phyloP scores from a whole-genome alignment of 2,888 invertebrate species.

The Helleia helle region DNA sequence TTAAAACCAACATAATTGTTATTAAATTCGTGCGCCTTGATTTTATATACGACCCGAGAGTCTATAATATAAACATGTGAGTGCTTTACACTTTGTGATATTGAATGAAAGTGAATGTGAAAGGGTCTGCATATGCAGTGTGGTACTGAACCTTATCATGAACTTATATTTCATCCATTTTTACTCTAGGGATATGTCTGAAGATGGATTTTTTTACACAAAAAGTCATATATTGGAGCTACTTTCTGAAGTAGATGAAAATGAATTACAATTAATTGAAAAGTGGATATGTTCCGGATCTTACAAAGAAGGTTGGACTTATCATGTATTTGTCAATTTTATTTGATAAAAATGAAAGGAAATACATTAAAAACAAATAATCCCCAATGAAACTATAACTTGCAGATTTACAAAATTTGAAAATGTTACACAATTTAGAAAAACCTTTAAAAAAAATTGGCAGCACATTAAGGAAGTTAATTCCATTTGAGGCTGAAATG shows the following conservation, averaged over 20 bases:
- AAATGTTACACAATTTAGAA: constrained; percentile 33
- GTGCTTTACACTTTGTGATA: too few species aligned
- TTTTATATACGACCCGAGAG: too few species aligned
- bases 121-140: too few species aligned
- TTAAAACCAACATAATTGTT: too few species aligned
- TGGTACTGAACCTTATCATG: too few species aligned
- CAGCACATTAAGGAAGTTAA: constrained; percentile 40
- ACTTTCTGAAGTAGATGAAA: constrained; percentile 38
- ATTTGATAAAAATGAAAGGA: background rate
- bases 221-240: constrained; percentile 46
- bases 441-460: constrained; percentile 44
- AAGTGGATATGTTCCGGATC: constrained; percentile 50
- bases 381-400: background rate
- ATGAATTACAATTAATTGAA: constrained; percentile 41
- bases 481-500: constrained; percentile 56
- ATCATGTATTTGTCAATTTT: background rate
- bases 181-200: constrained; percentile 16
- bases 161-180: too few species aligned
- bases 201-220: constrained; percentile 25
- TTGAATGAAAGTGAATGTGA: too few species aligned
- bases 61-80: too few species aligned
- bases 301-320: constrained; percentile 43
- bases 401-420: constrained; percentile 46
- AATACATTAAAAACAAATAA: background rate
- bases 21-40: too few species aligned